These are phyloP conservation scores for Muscicapa striata DNA, from an alignment of 2,797 vertebrate species.

Conservation along the genomic window DNA sequence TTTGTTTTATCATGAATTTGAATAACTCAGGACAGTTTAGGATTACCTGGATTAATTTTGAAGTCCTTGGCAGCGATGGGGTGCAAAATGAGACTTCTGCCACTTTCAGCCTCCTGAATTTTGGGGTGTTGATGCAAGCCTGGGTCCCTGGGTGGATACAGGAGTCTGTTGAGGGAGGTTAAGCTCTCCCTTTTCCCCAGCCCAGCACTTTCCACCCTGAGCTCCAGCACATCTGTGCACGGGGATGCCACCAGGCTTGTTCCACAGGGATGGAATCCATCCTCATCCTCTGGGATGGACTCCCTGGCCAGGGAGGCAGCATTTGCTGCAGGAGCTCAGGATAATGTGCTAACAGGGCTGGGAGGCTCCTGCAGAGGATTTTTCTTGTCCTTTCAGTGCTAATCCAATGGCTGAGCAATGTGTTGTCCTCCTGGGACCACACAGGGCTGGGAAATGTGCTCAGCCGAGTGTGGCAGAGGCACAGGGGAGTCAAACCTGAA, in stretches of 20 bases:
- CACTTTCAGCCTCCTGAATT: neutral
- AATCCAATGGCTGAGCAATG: neutral
- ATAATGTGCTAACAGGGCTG: neutral
- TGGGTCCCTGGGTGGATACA: rapidly evolving
- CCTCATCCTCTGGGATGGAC: neutral
- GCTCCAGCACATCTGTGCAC: rapidly evolving
- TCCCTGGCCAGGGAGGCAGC: rapidly evolving
- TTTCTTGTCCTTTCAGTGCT: neutral
- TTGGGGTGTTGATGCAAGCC: neutral
- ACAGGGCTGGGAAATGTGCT: neutral
- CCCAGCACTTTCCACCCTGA: neutral
- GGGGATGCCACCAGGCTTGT: rapidly evolving
- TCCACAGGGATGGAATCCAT: neutral
- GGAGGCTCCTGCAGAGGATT: neutral
- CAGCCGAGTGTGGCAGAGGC: neutral
- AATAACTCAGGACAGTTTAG: neutral
- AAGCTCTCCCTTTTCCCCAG: neutral
- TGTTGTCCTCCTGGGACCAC: neutral
- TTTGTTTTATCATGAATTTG: neutral
- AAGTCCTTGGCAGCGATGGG: neutral
- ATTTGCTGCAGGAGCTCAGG: neutral
- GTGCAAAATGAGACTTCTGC: neutral
- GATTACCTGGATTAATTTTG: neutral
- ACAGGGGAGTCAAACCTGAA: neutral
- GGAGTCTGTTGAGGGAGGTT: neutral